Evolutionary conservation across 92 coral and sea anemone species (phyloP).

Genomic region (Phymanthus crucifer): DNA sequence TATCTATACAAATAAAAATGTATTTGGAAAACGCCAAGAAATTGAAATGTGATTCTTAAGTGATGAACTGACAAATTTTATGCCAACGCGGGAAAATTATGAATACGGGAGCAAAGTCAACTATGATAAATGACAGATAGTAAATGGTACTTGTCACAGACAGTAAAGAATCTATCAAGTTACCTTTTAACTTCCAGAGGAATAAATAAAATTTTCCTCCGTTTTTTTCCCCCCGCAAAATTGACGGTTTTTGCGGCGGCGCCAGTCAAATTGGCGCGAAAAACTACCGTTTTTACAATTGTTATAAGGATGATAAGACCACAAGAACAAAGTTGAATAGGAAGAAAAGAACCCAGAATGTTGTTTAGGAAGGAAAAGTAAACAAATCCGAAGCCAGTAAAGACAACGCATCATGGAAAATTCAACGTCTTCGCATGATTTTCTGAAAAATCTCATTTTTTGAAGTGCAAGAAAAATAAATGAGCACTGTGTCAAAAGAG

Average conservation of each 20-base stretch:
- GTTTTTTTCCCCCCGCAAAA: background rate
- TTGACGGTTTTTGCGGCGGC: background rate
- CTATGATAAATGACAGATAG: background rate
- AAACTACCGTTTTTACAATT: background rate
- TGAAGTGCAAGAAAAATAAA: background rate
- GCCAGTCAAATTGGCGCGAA: conserved; percentile 14
- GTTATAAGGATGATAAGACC: background rate
- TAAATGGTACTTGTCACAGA: background rate
- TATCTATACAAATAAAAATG: too few relatives aligned
- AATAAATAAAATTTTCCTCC: background rate
- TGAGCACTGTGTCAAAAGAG: background rate
- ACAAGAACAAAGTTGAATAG: background rate
- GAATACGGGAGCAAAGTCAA: background rate
- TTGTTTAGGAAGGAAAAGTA: background rate
- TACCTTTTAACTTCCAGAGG: background rate
- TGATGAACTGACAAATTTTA: too few relatives aligned
- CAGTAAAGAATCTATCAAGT: background rate
- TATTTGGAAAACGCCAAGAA: too few relatives aligned
- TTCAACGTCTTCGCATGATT: conserved; percentile 5
- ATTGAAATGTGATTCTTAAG: too few relatives aligned
- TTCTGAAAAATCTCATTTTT: background rate
- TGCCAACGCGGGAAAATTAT: background rate
- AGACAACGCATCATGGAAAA: too few relatives aligned
- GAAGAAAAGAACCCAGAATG: background rate
- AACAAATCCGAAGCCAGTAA: too few relatives aligned